Percentiles rank a stretch among this genome's conserved stretches.
Conservation (phyloP, 2,888 invertebrate species). For the Tubulanus polymorphus region DNA sequence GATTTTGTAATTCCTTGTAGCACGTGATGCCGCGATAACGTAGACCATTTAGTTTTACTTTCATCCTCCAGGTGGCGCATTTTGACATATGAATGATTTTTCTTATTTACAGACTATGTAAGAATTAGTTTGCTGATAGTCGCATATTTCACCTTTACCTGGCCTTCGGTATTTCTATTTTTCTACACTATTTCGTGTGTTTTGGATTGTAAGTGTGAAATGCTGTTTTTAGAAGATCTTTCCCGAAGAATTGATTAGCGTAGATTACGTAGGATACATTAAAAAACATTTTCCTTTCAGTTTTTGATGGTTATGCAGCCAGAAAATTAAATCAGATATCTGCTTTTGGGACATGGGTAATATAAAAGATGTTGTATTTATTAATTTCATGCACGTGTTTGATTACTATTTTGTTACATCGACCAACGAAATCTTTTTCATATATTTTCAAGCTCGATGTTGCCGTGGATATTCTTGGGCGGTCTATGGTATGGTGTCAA, state of each 20-base stretch:
- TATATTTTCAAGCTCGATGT: slow-evolving; percentile 38
- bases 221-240: too few species aligned
- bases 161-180: slow-evolving; percentile 23
- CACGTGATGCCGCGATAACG: too few species aligned
- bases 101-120: slow-evolving; percentile 28
- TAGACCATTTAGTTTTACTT: slow-evolving; percentile 2
- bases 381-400: background rate
- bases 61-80: too few species aligned
- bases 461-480: slow-evolving; percentile 35
- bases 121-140: slow-evolving; percentile 23
- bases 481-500: slow-evolving; percentile 39
- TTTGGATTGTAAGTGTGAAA: slow-evolving; percentile 37
- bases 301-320: slow-evolving; percentile 40
- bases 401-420: background rate
- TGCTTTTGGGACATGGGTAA: slow-evolving; percentile 42
- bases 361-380: background rate
- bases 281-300: slow-evolving; percentile 22
- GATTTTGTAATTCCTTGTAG: too few species aligned
- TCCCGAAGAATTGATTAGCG: too few species aligned
- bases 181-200: slow-evolving; percentile 26
- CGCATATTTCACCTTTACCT: slow-evolving; percentile 22
- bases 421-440: background rate
- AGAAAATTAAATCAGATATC: slow-evolving; percentile 39
- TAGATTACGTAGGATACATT: too few species aligned
- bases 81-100: background rate